Base-by-base conservation (phyloP, 2,888 invertebrate genomes). In the Carpatolechia fugitivella region DNA sequence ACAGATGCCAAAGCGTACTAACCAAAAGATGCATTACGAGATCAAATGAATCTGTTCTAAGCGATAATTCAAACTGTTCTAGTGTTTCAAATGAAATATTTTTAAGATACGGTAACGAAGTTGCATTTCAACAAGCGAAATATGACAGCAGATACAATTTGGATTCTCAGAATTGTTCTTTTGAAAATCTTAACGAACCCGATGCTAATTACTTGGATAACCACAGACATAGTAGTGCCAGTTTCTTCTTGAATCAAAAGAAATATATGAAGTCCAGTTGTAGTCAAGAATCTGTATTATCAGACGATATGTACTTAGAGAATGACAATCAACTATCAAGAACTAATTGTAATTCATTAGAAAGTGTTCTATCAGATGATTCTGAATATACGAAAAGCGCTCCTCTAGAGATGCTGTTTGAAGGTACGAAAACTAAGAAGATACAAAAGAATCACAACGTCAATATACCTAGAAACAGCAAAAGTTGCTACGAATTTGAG, bases 281-380 rank as follows among this genome's bases (percentile, higher is more conserved):
- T 59, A 95, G 95, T 59, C 95, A 95, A 69, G 96, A 96, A 66
- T 95, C 95, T 18, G 91, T 96, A 33, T 72, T 96, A 5, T 95
- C 95, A 0, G 95, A 95, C 60, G 95, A 95, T 62, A 92, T 93
- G 63, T 87, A 76, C 56, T 67, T 92, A 49, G 88, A 88, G 3
- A 24, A 24, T 31, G 92, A 93, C 53, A 92, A 92, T 64, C 93
- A 92, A 38, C 87, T 93, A 57, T 91, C 90, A 1, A 91, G 93
- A 69, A 93, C 92, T 3, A 94, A 94, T 69, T 95, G 94, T 69
- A 94, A 95, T 68, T 96, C 95, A 55, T 91, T 96, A 68, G 96
- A 96, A 73, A 95, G 95, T 68, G 93, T 96, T 4, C 76, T 96
- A 0, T 95, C 95, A 0, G 96, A 96, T 74, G 96, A 95, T 61